phyloP scores from a whole-genome alignment of 1,140 invertebrate species.

The Drosophila ironensis region DNA sequence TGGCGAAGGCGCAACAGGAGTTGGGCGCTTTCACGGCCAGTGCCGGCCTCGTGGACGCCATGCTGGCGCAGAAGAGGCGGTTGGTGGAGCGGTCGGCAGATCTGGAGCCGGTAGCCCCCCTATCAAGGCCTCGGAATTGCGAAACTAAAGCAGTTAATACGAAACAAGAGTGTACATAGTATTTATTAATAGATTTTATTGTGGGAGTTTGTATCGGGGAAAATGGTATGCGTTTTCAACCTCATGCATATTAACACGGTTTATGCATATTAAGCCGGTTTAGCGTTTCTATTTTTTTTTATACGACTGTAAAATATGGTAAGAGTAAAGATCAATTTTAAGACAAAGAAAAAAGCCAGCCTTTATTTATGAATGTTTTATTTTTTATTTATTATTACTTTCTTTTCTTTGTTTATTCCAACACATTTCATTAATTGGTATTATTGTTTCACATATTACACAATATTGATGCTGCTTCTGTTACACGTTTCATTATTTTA shows the following conservation, averaged over 20 bases:
- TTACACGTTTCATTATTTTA: constrained; percentile 57
- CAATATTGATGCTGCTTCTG: constrained; percentile 60
- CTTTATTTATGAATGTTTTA: constrained; percentile 8
- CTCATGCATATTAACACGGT: no score
- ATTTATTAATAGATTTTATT: no score
- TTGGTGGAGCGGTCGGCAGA: not conserved
- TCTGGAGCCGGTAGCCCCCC: no score
- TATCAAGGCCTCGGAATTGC: no score
- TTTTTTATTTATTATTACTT: constrained; percentile 7
- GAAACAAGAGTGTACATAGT: no score
- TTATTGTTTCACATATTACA: constrained; percentile 66
- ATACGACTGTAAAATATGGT: no score
- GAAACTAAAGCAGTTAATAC: no score
- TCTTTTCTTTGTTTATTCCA: constrained; percentile 60
- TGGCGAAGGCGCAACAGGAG: constrained; percentile 18
- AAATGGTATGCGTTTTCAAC: no score
- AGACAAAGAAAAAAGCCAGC: not conserved
- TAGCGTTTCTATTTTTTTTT: no score
- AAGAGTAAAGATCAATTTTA: no score
- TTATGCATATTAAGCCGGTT: no score
- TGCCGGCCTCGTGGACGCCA: not conserved
- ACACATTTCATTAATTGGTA: constrained; percentile 63
- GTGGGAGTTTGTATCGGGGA: no score
- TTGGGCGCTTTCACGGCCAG: constrained; percentile 11
- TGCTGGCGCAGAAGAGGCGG: constrained; percentile 2